Evolutionary conservation across 2,888 invertebrate species (phyloP).

Genomic region (Leuctra nigra): DNA sequence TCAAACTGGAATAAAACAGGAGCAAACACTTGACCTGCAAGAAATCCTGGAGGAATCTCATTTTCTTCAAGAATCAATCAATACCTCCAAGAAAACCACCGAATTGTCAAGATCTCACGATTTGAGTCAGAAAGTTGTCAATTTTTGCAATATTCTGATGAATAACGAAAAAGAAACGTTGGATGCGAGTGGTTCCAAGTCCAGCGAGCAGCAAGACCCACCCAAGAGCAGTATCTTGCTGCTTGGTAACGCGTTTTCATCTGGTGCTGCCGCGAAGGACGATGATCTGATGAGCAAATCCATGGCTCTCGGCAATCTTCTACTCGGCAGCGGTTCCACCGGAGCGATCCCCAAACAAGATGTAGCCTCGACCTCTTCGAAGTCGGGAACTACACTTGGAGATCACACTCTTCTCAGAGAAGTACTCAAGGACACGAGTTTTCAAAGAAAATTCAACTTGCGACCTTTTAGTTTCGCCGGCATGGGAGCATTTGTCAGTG

Average conservation of each 20-base stretch:
- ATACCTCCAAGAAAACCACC: constrained; percentile 19
- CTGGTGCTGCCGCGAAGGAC: background rate
- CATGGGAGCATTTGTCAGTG: constrained; percentile 33
- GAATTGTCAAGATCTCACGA: constrained; percentile 13
- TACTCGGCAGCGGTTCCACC: constrained; percentile 23
- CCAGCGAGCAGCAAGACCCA: background rate
- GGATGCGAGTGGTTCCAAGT: background rate
- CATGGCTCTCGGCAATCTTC: constrained; percentile 18
- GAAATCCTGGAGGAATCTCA: constrained; percentile 53
- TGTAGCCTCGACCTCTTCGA: constrained; percentile 31
- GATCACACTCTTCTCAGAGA: constrained; percentile 72
- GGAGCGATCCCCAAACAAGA: constrained; percentile 28
- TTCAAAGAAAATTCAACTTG: constrained; percentile 76
- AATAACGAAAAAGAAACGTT: background rate
- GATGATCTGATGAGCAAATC: constrained; percentile 15
- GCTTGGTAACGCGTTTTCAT: background rate
- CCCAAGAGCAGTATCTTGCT: background rate
- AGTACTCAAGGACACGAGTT: constrained; percentile 75
- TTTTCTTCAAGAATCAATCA: constrained; percentile 42
- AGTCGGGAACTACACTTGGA: constrained; percentile 25
- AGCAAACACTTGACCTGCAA: constrained; percentile 55
- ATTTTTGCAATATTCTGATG: constrained; percentile 18
- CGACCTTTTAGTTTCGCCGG: constrained; percentile 65
- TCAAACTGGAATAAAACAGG: constrained; percentile 43
- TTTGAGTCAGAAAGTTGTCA: constrained; percentile 10